A percentile compares a stretch with the other conserved stretches of the same genome.
Evolutionary conservation across 2,797 vertebrate genomes (phyloP).

Genomic region (Hapalemur alaotrensis): DNA sequence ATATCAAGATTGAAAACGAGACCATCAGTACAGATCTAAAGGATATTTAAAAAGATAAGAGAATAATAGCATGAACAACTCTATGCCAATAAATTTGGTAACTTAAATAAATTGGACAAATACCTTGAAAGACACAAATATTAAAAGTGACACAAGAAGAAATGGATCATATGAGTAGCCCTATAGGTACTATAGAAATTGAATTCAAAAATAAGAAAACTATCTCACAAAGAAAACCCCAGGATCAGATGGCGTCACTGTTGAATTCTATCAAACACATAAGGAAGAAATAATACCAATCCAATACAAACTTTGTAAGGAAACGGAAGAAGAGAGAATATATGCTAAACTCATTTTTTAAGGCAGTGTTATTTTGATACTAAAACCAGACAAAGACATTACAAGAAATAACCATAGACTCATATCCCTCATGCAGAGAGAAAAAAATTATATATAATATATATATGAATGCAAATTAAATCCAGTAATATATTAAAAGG

Average conservation of each 20-base stretch:
- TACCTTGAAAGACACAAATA: background rate
- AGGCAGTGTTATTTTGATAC: background rate
- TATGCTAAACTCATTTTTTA: background rate
- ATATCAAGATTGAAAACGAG: background rate
- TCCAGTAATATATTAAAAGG: background rate
- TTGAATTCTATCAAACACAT: constrained; percentile 24
- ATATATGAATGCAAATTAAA: background rate
- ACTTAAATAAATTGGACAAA: constrained; percentile 10
- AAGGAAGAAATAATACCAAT: background rate
- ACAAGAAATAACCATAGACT: background rate
- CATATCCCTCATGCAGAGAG: background rate
- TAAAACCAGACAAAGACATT: background rate
- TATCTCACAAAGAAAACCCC: background rate
- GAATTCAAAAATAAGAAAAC: background rate
- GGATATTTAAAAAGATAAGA: background rate
- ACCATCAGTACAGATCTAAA: background rate
- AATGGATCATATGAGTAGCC: background rate
- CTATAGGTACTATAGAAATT: background rate
- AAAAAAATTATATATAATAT: background rate
- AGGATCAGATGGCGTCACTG: background rate
- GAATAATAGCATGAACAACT: background rate
- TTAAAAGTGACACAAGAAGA: constrained; percentile 21
- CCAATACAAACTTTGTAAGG: background rate
- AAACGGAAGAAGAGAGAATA: background rate
- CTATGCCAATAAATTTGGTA: background rate